Conservation (phyloP, 2,888 invertebrate species). For the Cryptophagus acutangulus region DNA sequence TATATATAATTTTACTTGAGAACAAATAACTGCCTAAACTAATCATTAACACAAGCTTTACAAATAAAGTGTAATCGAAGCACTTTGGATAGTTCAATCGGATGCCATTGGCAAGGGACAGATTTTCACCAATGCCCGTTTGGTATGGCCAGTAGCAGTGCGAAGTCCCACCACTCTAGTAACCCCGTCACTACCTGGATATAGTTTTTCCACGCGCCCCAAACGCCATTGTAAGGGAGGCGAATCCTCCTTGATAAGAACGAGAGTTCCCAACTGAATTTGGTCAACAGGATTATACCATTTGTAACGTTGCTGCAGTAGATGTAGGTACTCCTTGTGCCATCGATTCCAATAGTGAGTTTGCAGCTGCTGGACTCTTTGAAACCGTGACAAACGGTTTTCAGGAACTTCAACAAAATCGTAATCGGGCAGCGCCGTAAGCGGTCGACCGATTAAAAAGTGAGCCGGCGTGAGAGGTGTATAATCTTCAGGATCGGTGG, state of each 20-base stretch:
- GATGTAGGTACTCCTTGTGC: conserved; percentile 26
- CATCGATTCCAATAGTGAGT: conserved; percentile 22
- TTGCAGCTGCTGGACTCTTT: conserved; percentile 13
- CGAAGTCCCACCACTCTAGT: conserved; percentile 4
- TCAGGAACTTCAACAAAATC: conserved; percentile 1
- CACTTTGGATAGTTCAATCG: too few relatives aligned
- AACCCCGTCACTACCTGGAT: conserved; percentile 1
- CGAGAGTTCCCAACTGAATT: conserved; percentile 7
- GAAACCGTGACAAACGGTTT: conserved; percentile 12
- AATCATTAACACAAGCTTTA: too few relatives aligned
- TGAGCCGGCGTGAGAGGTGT: too few relatives aligned
- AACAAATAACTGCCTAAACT: too few relatives aligned
- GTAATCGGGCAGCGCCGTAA: too few relatives aligned
- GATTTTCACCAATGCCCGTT: conserved; percentile 3
- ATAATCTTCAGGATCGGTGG: too few relatives aligned
- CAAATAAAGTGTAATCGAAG: too few relatives aligned
- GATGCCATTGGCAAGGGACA: conserved; percentile 4
- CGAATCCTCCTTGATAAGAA: conserved; percentile 5
- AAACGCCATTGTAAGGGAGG: conserved; percentile 7
- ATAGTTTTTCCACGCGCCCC: conserved; percentile 3
- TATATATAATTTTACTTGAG: too few relatives aligned
- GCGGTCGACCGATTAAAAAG: too few relatives aligned
- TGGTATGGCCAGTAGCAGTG: conserved; percentile 4
- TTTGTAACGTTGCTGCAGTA: conserved; percentile 22
- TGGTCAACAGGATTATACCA: conserved; percentile 11